phyloP scores from a whole-genome alignment of 2,113 vertebrate genomes.

The Mugil cephalus region DNA sequence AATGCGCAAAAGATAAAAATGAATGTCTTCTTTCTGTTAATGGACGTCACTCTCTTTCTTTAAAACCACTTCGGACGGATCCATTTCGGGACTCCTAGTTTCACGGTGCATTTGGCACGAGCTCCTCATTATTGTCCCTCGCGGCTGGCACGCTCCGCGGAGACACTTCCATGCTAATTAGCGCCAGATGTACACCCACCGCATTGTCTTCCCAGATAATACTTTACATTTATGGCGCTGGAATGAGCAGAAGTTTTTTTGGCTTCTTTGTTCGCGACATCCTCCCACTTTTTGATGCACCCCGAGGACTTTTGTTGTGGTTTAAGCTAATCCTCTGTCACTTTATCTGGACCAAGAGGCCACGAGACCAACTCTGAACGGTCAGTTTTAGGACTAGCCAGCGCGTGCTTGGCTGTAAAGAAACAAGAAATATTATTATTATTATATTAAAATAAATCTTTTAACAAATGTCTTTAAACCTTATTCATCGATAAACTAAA shows the following conservation, averaged over 20 bases:
- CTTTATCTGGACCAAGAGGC: neutral
- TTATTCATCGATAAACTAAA: no score
- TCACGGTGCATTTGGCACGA: constrained; percentile 63
- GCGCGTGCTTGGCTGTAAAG: neutral
- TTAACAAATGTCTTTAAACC: no score
- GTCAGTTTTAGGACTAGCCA: neutral
- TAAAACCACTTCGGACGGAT: neutral
- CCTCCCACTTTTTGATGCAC: constrained; percentile 37
- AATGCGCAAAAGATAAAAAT: no score
- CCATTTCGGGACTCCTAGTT: constrained; percentile 44
- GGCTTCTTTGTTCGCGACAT: constrained; percentile 16
- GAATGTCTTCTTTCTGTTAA: no score
- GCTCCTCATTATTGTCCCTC: constrained; percentile 44
- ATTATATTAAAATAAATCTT: no score
- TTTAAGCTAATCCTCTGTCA: constrained; percentile 25
- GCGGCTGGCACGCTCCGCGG: constrained; percentile 55
- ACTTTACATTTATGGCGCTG: constrained; percentile 71
- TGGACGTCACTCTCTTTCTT: no score
- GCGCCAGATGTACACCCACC: constrained; percentile 79
- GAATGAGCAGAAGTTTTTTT: constrained; percentile 64
- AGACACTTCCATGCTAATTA: constrained; percentile 81
- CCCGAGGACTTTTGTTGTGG: constrained; percentile 35
- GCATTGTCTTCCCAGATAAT: constrained; percentile 70
- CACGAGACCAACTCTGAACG: neutral
- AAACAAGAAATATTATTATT: no score